Evolutionary conservation across 1,140 invertebrate species (phyloP), one percentile per base, ranked within the genome.

Genomic region (Ostrea edulis): DNA sequence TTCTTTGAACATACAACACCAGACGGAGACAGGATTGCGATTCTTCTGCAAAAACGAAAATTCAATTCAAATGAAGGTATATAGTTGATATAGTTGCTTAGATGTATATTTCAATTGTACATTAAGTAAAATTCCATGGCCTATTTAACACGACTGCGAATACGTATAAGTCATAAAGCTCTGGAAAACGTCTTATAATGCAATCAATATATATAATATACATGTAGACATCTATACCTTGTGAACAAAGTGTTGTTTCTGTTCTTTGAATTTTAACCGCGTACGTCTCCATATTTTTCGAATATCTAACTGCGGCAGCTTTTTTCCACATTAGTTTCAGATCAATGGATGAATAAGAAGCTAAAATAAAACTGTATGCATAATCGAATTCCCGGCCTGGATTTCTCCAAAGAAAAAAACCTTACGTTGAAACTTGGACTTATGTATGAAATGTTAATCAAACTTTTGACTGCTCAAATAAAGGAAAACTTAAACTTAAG

Each of bases 11-110:
- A 20, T 86, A 8, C 14, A 86, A 35, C 5, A 51, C 53, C 53
- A 86, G 22, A 20, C 29, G 29, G 7, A 86, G 20, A 55, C 85
- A 86, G 81, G 85, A 71, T 8, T 20, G 54, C n/a, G 55, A 62
- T 62, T 62, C 55, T 20, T n/a, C 55, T 62, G 55, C 55, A 58
- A 17, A 62, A 62, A 17, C 17, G 14, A 62, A 62, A 20, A 20
- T 9, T 17, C 55, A n/a, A n/a, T n/a, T n/a, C n/a, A n/a, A n/a
- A n/a, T n/a, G n/a, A 44, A 44, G 35, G 35, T 44, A 44, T 5
- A 44, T 44, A 44, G 35, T 44, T 44, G 35, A 44, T 5, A 44
- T 44, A 44, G 35, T 44, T 44, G 35, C 35, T 44, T 44, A 44
- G 35, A 44, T 44, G 35, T 44, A 44, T 44, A 44, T 44, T 44